Percentiles rank a stretch among this genome's conserved stretches.
phyloP scores from a whole-genome alignment of 2,113 vertebrate genomes.

The Xiphophorus hellerii region DNA sequence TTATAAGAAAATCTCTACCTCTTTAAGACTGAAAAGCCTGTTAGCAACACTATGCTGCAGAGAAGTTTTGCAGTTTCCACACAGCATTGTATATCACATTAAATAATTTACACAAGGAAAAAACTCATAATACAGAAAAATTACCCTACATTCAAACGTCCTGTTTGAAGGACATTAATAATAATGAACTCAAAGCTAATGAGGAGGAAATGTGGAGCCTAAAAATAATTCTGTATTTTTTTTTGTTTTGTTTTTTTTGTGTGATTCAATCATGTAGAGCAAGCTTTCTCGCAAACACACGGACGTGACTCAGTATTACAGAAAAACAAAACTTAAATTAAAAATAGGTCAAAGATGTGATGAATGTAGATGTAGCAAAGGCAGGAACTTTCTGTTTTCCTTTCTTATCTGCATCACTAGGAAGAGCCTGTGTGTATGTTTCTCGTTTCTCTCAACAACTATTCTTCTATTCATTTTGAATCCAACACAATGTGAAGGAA shows the following conservation, averaged over 20 bases:
- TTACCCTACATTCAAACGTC: neutral
- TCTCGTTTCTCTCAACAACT: too few relatives aligned
- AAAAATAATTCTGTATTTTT: constrained; percentile 41
- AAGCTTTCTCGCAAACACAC: constrained; percentile 12
- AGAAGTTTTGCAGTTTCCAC: neutral
- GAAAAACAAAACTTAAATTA: constrained; percentile 7
- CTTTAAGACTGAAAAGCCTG: neutral
- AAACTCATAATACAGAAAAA: neutral
- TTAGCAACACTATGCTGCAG: neutral
- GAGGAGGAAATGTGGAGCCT: constrained; percentile 47
- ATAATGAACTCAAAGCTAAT: constrained; percentile 49
- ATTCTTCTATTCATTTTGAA: neutral
- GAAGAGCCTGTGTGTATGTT: neutral
- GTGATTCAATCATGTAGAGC: constrained; percentile 12
- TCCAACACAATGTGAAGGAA: neutral
- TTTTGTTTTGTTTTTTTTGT: constrained; percentile 38
- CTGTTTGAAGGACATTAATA: constrained; percentile 28
- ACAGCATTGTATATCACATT: neutral
- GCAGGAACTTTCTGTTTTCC: constrained; percentile 17
- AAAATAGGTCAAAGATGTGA: constrained; percentile 8
- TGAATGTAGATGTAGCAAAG: constrained; percentile 2
- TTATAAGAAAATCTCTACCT: neutral
- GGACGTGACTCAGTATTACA: constrained; percentile 29
- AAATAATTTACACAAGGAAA: neutral
- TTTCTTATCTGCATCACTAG: constrained; percentile 4